phyloP scores from a whole-genome alignment of 2,113 vertebrate genomes.

The Talpa occidentalis region DNA sequence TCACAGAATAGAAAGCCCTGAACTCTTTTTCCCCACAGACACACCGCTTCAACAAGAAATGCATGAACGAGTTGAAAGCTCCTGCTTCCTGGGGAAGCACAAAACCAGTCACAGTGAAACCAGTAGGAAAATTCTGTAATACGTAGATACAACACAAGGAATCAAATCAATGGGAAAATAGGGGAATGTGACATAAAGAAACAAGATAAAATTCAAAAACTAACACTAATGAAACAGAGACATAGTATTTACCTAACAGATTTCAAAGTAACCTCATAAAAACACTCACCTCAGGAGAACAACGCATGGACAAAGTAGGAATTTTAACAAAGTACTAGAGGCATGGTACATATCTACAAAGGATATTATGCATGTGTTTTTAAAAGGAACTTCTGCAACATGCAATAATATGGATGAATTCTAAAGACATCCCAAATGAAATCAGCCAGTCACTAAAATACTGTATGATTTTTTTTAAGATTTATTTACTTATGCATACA shows the following conservation, averaged over 20 bases:
- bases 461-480: too few relatives aligned
- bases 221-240: not conserved
- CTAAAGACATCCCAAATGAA: too few relatives aligned
- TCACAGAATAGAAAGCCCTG: not conserved
- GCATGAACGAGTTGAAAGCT: not conserved
- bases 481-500: too few relatives aligned
- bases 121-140: not conserved
- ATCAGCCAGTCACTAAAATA: too few relatives aligned
- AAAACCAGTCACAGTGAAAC: not conserved
- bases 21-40: not conserved
- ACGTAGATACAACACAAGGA: not conserved
- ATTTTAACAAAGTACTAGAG: not conserved
- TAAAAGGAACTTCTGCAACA: not conserved
- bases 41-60: not conserved
- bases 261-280: not conserved
- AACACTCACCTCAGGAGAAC: not conserved
- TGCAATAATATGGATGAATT: too few relatives aligned
- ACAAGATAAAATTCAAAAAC: not conserved
- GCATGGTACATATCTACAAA: not conserved
- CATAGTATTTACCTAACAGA: not conserved
- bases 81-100: accelerated
- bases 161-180: not conserved
- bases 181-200: not conserved
- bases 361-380: not conserved
- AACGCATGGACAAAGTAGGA: not conserved